phyloP scores from a whole-genome alignment of 2,888 invertebrate species.

The Acrobeloides nanus region DNA sequence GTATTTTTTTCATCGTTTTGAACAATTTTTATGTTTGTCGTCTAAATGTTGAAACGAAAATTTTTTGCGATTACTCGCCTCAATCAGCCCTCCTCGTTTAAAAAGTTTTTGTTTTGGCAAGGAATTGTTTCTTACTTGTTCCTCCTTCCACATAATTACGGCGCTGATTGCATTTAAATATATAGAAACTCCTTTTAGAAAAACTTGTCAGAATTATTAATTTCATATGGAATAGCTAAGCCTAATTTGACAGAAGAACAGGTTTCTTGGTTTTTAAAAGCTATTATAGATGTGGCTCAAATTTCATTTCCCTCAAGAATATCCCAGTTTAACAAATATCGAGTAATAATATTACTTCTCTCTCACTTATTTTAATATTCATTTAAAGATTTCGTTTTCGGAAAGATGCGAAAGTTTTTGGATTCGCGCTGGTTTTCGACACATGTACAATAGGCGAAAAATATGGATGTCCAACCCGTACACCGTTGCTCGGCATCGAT shows the following conservation, averaged over 20 bases:
- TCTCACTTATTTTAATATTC: constrained; percentile 1
- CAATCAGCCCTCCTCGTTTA: too few species aligned
- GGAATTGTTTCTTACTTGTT: too few species aligned
- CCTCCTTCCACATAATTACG: too few species aligned
- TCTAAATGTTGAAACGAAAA: too few species aligned
- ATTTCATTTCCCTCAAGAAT: constrained; percentile 7
- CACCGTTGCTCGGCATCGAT: constrained; percentile 21
- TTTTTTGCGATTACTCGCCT: too few species aligned
- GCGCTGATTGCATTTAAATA: too few species aligned
- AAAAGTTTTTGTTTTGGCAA: too few species aligned
- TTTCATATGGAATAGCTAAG: too few species aligned
- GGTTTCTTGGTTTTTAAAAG: constrained; percentile 10
- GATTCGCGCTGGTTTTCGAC: constrained; percentile 46
- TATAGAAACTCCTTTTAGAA: constrained; percentile 20
- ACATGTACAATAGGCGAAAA: constrained; percentile 32
- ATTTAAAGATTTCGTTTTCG: constrained; percentile 15
- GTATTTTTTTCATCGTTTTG: too few species aligned
- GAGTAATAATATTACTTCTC: neutral
- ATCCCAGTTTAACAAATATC: neutral
- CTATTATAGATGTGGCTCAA: constrained; percentile 16
- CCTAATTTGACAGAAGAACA: constrained; percentile 3
- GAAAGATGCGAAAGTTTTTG: constrained; percentile 47
- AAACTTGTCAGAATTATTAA: constrained; percentile 2
- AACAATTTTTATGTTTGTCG: too few species aligned
- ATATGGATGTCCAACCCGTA: neutral